Evolutionary conservation across 1,140 invertebrate species (phyloP), one percentile per base, ranked within the genome.

Genomic region (Drosophila funebris): DNA sequence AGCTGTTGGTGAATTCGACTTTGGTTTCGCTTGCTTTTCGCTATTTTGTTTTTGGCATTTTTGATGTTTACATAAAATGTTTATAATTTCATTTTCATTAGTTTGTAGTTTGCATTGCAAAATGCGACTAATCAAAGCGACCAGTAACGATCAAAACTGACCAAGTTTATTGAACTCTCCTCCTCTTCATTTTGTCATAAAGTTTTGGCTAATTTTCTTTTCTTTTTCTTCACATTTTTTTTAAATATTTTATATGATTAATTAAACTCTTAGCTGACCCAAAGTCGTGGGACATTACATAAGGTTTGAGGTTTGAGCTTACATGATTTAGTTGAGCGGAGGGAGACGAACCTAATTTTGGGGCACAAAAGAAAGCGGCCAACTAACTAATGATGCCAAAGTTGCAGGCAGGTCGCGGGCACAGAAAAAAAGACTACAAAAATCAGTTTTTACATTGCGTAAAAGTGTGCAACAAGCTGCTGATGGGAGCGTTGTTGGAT

Each of bases 11-110:
- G 71, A 87, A 81, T 82, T 73, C 75, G 75, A 18, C 22, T 46
- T 57, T 16, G 14, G 54, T 58, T 68, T 68, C 29, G 56, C 44
- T 64, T 53, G 48, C 5, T 43, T 58, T 60, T 63, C 16, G 39
- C 16, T 52, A 44, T 48, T 37, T 73, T 75, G 46, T 16, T 43
- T 85, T 72, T 77, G 8, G 44, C 31, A 44, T 60, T 58, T 53
- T 36, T 66, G 73, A 68, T 83, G 73, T 87, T 83, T 87, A 83
- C 77, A 88, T 87, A 88, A 88, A 88, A 73, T 88, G 75, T 73
- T 83, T 83, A 78, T 82, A 87, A 87, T 87, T 88, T 87, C 71
- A 70, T 87, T 87, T 85, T 87, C 58, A 88, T 87, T 88, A 88
- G 80, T 73, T 33, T 52, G 27, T 11, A 31, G 48, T 77, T 80